phyloP scores from a whole-genome alignment of 2,888 invertebrate species.

The Clostera curtula region DNA sequence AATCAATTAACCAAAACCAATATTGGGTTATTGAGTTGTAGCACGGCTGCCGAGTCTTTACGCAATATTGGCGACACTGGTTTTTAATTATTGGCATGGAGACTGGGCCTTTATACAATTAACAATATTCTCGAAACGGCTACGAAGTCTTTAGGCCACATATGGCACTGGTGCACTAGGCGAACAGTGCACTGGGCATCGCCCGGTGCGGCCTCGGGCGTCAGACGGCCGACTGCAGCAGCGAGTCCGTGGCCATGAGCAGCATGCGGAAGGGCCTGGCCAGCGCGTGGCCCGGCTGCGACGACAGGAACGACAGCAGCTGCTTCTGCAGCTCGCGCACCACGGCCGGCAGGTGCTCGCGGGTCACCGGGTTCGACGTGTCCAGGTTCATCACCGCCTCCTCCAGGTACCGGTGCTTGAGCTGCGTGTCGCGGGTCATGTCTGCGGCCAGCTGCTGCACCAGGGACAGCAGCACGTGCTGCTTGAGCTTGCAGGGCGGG shows the following conservation, averaged over 20 bases:
- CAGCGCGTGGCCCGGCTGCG: conserved; percentile 79
- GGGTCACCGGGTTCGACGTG: conserved; percentile 82
- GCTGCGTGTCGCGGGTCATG: conserved; percentile 82
- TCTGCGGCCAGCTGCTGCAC: conserved; percentile 96
- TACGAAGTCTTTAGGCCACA: too few relatives aligned
- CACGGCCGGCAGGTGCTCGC: conserved; percentile 88
- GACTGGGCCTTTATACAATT: too few relatives aligned
- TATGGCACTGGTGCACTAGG: too few relatives aligned
- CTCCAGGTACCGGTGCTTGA: conserved; percentile 80
- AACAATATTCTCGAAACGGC: too few relatives aligned
- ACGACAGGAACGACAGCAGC: conserved; percentile 79
- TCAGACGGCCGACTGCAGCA: conserved; percentile 57
- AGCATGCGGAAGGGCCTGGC: conserved; percentile 80
- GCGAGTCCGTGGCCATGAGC: conserved; percentile 79
- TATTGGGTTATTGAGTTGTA: too few relatives aligned
- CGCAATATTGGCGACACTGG: too few relatives aligned
- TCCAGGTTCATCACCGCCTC: conserved; percentile 91
- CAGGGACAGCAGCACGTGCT: conserved; percentile 92
- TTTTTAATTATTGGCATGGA: too few relatives aligned
- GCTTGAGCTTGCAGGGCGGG: conserved; percentile 82
- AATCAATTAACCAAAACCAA: too few relatives aligned
- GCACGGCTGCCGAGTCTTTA: too few relatives aligned
- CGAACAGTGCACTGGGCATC: too few relatives aligned
- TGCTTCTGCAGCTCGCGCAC: conserved; percentile 84
- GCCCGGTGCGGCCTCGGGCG: conserved; percentile 11